Evolutionary conservation across 2,888 invertebrate species (phyloP).

Genomic region (Busseola fusca): DNA sequence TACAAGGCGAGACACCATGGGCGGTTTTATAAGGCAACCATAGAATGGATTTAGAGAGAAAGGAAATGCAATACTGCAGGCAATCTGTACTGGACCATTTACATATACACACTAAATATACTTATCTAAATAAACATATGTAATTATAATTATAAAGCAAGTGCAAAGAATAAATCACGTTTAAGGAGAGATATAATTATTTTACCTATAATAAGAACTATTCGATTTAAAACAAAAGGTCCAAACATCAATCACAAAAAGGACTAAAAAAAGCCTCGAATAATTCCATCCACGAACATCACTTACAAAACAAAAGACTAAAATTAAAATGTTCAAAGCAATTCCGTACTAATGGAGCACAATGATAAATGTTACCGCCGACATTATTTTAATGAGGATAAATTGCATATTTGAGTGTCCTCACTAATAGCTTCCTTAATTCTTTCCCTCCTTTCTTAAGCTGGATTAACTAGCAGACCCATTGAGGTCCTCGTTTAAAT

Average conservation of each 20-base stretch:
- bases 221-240: not conserved
- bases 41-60: no score
- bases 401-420: conserved; percentile 83
- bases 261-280: conserved; percentile 18
- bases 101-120: no score
- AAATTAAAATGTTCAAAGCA: conserved; percentile 78
- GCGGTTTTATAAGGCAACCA: no score
- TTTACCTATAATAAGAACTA: not conserved
- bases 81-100: no score
- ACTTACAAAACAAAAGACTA: conserved; percentile 56
- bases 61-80: no score
- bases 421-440: conserved; percentile 79
- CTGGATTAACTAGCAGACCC: conserved; percentile 68
- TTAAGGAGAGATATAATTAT: no score
- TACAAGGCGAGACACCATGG: no score
- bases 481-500: conserved; percentile 42
- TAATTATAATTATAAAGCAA: no score
- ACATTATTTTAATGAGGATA: conserved; percentile 86
- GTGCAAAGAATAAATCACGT: no score
- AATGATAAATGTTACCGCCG: conserved; percentile 82
- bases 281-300: conserved; percentile 35
- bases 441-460: conserved; percentile 74
- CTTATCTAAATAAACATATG: no score
- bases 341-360: conserved; percentile 81
- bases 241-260: not conserved